A percentile compares a stretch with the other conserved stretches of the same genome.
phyloP scores from a whole-genome alignment of 2,113 vertebrate genomes.

The Erythrocercus mccallii region DNA sequence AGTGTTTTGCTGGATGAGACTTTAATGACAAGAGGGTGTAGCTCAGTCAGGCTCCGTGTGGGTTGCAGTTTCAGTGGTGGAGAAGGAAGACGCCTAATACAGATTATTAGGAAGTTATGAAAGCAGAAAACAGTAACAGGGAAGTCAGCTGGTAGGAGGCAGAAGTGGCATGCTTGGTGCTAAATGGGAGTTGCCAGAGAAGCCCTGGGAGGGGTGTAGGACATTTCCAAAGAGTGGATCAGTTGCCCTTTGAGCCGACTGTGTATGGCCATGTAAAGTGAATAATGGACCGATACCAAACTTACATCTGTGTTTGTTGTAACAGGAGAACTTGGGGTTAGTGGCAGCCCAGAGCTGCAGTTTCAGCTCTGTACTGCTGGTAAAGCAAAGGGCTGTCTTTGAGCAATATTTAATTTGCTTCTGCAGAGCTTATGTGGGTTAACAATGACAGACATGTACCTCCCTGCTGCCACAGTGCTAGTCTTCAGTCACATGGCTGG shows the following conservation, averaged over 20 bases:
- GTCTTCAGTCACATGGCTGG: not conserved
- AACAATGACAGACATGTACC: accelerated
- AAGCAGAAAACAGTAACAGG: not conserved
- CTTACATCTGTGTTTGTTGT: accelerated
- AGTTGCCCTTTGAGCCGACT: not conserved
- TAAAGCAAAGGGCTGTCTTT: not conserved
- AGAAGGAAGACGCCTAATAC: not conserved
- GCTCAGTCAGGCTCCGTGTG: not conserved
- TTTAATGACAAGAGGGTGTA: slow-evolving; percentile 15
- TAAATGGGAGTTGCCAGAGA: not conserved
- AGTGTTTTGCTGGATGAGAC: slow-evolving; percentile 23
- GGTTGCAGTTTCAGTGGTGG: not conserved
- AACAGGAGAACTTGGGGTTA: not conserved
- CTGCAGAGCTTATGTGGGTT: not conserved
- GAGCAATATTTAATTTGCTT: not conserved
- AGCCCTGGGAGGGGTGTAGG: not conserved
- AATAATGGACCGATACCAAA: accelerated
- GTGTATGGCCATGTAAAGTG: accelerated
- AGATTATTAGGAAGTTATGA: not conserved
- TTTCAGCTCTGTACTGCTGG: not conserved
- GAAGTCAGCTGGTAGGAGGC: not conserved
- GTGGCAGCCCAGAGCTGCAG: not conserved
- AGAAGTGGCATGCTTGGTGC: not conserved
- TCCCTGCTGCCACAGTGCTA: accelerated
- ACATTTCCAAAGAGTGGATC: not conserved